Percentiles rank a stretch among this genome's conserved stretches.
These are phyloP conservation scores for Nannoperca obscura DNA, from an alignment of 2,797 vertebrate genomes.

Conservation along the genomic window DNA sequence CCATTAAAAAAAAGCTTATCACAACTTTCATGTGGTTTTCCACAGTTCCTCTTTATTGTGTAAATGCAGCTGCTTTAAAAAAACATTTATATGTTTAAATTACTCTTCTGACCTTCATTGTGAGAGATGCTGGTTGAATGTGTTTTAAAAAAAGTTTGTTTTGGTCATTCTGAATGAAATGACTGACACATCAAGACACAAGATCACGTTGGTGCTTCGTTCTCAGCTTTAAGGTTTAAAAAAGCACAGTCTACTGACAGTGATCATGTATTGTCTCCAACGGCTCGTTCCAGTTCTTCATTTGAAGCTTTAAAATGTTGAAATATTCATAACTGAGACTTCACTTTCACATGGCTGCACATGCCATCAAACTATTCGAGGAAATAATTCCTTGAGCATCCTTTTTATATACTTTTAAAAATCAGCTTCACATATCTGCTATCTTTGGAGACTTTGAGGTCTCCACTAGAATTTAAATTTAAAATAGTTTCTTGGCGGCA, in stretches of 20 bases:
- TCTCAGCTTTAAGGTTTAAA: neutral
- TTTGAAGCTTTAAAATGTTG: constrained; percentile 8
- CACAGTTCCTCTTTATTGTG: neutral
- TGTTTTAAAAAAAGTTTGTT: neutral
- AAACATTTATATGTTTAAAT: no score
- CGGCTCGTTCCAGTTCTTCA: neutral
- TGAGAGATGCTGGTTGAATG: neutral
- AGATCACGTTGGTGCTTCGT: neutral
- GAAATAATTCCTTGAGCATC: neutral
- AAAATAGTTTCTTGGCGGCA: neutral
- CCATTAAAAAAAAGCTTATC: neutral
- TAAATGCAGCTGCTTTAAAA: no score
- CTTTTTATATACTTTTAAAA: neutral
- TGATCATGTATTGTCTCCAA: neutral
- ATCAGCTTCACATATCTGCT: neutral
- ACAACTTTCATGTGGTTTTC: neutral
- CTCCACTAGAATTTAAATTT: neutral
- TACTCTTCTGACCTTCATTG: no score
- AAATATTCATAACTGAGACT: constrained; percentile 6
- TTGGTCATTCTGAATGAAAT: neutral
- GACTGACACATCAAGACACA: neutral
- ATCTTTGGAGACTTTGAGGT: constrained; percentile 1
- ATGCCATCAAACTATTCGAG: neutral
- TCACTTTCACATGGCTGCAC: neutral
- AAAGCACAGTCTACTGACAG: neutral